These are phyloP conservation scores for Arvicola amphibius DNA, from an alignment of 2,797 vertebrate species.

Conservation along the genomic window DNA sequence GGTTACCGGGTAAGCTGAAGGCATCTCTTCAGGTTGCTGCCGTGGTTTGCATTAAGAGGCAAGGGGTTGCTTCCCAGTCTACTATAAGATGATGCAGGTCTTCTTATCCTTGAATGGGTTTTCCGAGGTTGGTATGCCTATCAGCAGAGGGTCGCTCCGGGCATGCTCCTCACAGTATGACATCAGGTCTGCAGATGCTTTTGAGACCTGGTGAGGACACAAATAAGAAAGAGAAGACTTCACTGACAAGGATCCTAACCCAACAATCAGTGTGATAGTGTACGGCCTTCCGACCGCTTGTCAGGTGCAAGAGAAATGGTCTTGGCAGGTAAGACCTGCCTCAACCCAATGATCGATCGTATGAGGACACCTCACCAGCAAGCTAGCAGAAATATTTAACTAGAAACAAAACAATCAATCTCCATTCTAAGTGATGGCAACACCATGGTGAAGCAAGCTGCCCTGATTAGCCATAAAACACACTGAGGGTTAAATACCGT, in stretches of 20 bases:
- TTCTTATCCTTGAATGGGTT: slow-evolving; percentile 99
- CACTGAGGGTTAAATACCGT: background rate
- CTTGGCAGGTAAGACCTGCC: background rate
- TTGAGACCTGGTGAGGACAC: slow-evolving; percentile 91
- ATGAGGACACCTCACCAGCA: background rate
- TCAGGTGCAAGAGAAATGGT: background rate
- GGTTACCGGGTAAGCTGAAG: slow-evolving; percentile 84
- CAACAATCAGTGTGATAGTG: background rate
- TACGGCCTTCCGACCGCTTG: background rate
- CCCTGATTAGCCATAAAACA: background rate
- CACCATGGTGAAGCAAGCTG: background rate
- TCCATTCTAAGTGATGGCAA: background rate
- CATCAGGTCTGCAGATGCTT: slow-evolving; percentile 97
- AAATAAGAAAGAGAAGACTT: slow-evolving; percentile 4
- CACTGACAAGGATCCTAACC: background rate
- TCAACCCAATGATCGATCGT: background rate
- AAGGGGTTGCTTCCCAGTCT: slow-evolving; percentile 62
- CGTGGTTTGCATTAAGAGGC: slow-evolving; percentile 64
- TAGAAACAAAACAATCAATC: background rate
- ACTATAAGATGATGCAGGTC: slow-evolving; percentile 96
- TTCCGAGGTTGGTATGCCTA: slow-evolving; percentile 95
- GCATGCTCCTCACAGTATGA: slow-evolving; percentile 95
- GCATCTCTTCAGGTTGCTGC: slow-evolving; percentile 79
- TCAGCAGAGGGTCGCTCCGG: slow-evolving; percentile 94
- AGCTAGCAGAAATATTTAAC: background rate